Base-by-base conservation (phyloP, 1,140 invertebrate genomes). In the Centruroides sculpturatus region DNA sequence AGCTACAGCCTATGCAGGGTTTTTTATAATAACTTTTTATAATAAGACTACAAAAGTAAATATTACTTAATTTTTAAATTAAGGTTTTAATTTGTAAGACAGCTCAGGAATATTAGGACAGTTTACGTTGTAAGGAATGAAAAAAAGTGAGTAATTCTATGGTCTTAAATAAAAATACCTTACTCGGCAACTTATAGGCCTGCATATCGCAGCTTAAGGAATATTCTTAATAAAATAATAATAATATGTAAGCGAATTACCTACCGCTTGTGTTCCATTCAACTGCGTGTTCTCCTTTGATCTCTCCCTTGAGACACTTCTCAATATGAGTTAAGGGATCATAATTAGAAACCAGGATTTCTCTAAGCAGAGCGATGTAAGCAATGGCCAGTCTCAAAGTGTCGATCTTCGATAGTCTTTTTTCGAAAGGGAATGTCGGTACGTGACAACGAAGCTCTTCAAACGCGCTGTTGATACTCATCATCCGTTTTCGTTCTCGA, bases 261-360 rank as follows among this genome's bases (percentile, higher is more conserved):
- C 83, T 77, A 95, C 92, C 92, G 71, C 91, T 94, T 0, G 93
- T 97, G 71, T 97, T 96, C 93, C 93, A 97, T 67, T 89, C 85
- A 0, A 87, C 85, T 46, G 86, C 78, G 70, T 90, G 84, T 1
- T 87, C 85, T 10, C 74, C 69, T 71, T 86, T 87, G 61, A 90
- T 85, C 74, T 93, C 89, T 23, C 89, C 88, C 56, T 86, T 81
- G 13, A 97, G 79, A 71, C 87, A 91, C 73, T 88, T 86, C 73
- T 96, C 92, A 23, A 97, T 90, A 70, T 94, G 94, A 1, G 90
- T 91, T 11, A 96, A 71, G 0, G 92, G 92, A 73, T 97, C 91
- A 5, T 71, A 68, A 60, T 92, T 88, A 0, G 90, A 87, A n/a
- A 84, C 83, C 23, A 98, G 76, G 3, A 97, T 82, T 74, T 96